Percentiles rank a stretch among this genome's conserved stretches.
Evolutionary conservation across 2,888 invertebrate genomes (phyloP).

Genomic region (Zootermopsis nevadensis): DNA sequence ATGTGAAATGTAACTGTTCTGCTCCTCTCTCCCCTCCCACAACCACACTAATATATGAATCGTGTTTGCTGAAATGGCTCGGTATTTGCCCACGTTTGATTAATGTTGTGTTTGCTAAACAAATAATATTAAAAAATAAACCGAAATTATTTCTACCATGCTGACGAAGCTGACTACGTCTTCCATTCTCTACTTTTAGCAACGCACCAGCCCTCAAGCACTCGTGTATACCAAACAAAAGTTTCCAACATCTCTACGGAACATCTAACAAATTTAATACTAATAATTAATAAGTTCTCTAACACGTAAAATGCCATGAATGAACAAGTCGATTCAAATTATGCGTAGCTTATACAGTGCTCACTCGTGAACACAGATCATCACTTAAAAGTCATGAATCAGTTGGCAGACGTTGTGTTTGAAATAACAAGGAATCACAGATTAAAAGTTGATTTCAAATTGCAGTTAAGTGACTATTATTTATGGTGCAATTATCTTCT

Average conservation of each 20-base stretch:
- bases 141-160: conserved; percentile 25
- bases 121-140: conserved; percentile 41
- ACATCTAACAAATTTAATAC: neutral
- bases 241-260: neutral
- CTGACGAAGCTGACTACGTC: neutral
- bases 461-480: too few species aligned
- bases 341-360: too few species aligned
- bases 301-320: neutral
- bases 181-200: neutral
- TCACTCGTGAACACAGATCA: too few species aligned
- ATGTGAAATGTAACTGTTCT: conserved; percentile 4
- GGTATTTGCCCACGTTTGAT: conserved; percentile 33
- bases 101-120: conserved; percentile 31
- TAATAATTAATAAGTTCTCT: neutral
- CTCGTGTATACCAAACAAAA: neutral
- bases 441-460: too few species aligned
- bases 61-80: conserved; percentile 8
- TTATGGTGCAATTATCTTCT: too few species aligned
- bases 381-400: neutral
- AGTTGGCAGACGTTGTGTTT: neutral
- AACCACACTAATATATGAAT: neutral
- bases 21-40: neutral
- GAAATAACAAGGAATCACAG: too few species aligned
- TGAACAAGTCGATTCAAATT: neutral
- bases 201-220: neutral